Base-by-base conservation (phyloP, 2,888 invertebrate genomes). In the Dasysyrphus tricinctus region DNA sequence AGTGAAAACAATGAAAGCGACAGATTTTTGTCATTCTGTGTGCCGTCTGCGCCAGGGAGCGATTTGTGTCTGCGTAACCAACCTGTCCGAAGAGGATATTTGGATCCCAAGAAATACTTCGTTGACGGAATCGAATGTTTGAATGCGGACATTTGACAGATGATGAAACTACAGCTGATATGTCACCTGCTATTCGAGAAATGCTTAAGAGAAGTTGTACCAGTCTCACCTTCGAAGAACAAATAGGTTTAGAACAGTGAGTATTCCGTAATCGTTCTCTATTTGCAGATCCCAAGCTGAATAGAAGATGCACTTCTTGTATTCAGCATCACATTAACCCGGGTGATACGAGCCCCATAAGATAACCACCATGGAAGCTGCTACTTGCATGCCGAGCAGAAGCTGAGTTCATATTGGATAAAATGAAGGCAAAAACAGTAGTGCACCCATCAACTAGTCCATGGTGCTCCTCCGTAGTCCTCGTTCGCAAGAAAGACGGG, bases 261-360 rank as follows among this genome's bases (percentile, higher is more conserved):
- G 56, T 56, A 5, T 14, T n/a, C 9, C 34, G 34, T 34, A 56
- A 56, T 8, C 56, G 14, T 34, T 56, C 56, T 56, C 7, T n/a
- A 32, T 56, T 32, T 56, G 56, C 56, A n/a, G 56, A 56, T 56
- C 1, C 24, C 5, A 34, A 56, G n/a, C 6, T 56, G 1, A 34
- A 34, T 7, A 56, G 2, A 6, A 56, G 34, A 56, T 56, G 56
- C 6, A 34, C 56, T 14, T 56, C 56, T 24, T 14, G 8, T 5
- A 56, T 56, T 56, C 34, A 56, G 9, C 56, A 56, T n/a, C 32
- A 56, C 34, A 56, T 56, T n/a, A 12, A 56, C n/a, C 34, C 56
- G 7, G 56, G 56, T 56, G 34, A 24, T 1, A 12, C 19, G 5
- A 51, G 24, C 11, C 51, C 51, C 24, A 51, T 51, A 51, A 24